Evolutionary conservation across 2,888 invertebrate species (phyloP), one percentile per base, ranked within the genome.

Genomic region (Conistra vaccinii): DNA sequence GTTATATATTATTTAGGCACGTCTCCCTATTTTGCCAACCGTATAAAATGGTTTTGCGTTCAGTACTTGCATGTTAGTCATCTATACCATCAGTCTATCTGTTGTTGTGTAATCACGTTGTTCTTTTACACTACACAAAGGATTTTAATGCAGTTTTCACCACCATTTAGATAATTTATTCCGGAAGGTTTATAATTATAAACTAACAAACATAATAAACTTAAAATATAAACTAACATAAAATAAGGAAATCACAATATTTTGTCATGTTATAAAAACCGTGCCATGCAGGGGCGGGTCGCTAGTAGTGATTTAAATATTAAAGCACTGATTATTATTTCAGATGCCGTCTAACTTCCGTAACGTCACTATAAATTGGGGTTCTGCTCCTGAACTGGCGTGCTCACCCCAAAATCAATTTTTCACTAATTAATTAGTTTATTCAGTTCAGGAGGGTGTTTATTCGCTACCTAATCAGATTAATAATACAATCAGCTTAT

Each of bases 341-440:
- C n/a, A 62, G 42, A 62, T 55, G 26, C 57, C 60, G 35, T 58
- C 66, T 45, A 53, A 76, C 57, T 55, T 65, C 58, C 5, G 14
- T 17, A 65, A 48, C 55, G 26, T n/a, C 26, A 76, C 57, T 58
- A 39, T 58, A 66, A 76, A 74, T 74, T 65, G 75, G 76, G 76
- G 70, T 32, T 20, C 35, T 17, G 53, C 39, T 23, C 17, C 35
- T 29, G 55, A 61, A 60, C 68, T 55, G 60, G 17, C 45, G 69
- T 55, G 48, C 68, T 71, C 81, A 69, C 81, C 82, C 81, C 66
- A 57, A 69, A 78, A 82, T 82, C 66, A 78, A 78, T 78, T 81
- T 78, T 82, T 78, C 81, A 69, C 69, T 78, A 81, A 83, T 81
- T 83, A 83, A 81, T 83, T 74, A 74, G 83, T 74, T 81, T 81